These are phyloP conservation scores for Lasiurus borealis DNA, from an alignment of 2,113 vertebrate genomes.

Conservation along the genomic window DNA sequence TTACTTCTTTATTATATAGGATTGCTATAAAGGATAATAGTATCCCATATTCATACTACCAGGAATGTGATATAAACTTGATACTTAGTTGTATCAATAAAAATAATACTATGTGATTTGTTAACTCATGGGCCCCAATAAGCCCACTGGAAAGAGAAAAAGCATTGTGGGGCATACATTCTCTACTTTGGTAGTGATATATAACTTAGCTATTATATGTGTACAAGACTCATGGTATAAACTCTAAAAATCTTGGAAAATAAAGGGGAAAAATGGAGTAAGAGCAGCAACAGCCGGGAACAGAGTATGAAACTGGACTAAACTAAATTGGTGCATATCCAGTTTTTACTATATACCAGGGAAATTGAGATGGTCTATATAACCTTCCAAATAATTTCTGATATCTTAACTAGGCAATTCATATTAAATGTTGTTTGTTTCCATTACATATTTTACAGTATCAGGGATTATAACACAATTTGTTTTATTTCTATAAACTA, in stretches of 20 bases:
- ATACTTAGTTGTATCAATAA: background rate
- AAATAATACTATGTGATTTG: background rate
- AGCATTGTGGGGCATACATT: background rate
- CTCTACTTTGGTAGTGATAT: background rate
- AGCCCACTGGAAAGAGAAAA: background rate
- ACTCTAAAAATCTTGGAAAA: background rate
- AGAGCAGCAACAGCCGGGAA: background rate
- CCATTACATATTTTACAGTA: background rate
- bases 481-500: slow-evolving; percentile 41
- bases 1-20: too few species aligned
- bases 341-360: background rate
- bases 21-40: background rate
- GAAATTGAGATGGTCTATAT: background rate
- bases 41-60: background rate
- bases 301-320: background rate
- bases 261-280: background rate
- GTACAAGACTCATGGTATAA: background rate
- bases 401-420: background rate
- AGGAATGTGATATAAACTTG: background rate
- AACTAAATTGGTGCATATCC: background rate
- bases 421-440: background rate
- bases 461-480: background rate
- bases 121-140: background rate
- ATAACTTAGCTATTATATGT: background rate
- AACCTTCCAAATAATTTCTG: background rate